A percentile compares a stretch with the other conserved stretches of the same genome.
Evolutionary conservation across 2,113 vertebrate species (phyloP).

Genomic region (Psilopsiagon aurifrons): DNA sequence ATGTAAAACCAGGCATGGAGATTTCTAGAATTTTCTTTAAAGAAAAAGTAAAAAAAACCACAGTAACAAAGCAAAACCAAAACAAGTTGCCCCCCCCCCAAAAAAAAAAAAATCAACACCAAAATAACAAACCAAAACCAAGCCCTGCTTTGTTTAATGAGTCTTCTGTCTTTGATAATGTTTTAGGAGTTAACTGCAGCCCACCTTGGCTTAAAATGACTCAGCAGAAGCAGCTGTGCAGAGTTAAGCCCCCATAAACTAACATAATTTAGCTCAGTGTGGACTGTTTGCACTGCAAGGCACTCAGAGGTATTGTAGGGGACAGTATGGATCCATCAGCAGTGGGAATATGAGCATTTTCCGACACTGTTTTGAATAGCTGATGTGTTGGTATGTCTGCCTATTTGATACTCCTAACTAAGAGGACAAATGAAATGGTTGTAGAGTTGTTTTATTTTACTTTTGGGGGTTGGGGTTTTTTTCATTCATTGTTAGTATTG

Average conservation of each 20-base stretch:
- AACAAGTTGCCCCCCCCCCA: too few relatives aligned
- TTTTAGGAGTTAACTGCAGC: neutral
- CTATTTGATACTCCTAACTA: neutral
- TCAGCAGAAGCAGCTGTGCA: neutral
- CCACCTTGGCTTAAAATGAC: neutral
- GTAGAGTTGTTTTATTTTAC: accelerated
- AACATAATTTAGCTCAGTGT: neutral
- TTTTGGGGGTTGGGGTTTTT: too few relatives aligned
- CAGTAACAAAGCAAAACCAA: too few relatives aligned
- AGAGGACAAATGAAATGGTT: neutral
- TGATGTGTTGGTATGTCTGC: neutral
- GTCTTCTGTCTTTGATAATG: neutral
- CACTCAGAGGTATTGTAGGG: neutral
- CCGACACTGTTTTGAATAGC: neutral
- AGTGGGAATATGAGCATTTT: neutral
- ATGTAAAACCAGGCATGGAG: neutral
- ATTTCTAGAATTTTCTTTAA: neutral
- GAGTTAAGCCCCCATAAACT: neutral
- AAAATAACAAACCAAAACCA: too few relatives aligned
- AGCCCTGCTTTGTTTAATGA: neutral
- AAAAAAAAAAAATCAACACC: too few relatives aligned
- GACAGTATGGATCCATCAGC: neutral
- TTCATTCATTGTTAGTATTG: neutral
- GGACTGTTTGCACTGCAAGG: neutral
- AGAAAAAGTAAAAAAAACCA: neutral